Base-by-base conservation (phyloP, 1,140 invertebrate genomes). In the Globodera ellingtonae region DNA sequence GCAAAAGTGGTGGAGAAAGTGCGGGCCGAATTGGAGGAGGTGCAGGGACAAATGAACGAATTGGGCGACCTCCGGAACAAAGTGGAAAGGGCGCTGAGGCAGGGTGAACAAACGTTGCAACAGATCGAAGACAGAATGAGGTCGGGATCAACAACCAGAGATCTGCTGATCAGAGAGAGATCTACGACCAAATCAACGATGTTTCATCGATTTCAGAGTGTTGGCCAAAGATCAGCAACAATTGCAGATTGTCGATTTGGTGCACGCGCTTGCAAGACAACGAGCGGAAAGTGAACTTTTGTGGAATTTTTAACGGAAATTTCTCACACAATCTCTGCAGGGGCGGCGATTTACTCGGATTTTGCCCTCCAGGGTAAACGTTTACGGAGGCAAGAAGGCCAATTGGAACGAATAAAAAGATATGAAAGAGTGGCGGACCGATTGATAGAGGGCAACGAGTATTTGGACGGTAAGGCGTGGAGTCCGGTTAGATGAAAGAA, bases 281-380 rank as follows among this genome's bases (percentile, higher is more conserved):
- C 86, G 88, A 46, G 87, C 87, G 10, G 87, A 88, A 79, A 89
- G 87, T 89, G 79, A 80, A 81, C 3, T 21, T 69, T 71, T n/a
- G 24, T 69, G 50, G 18, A 5, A 72, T n/a, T 46, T 21, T 72
- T 48, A 50, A 48, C 15, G 9, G 59, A 48, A 47, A 72, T 72
- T 72, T 44, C 8, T 7, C 8, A 59, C 10, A 35, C n/a, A 46
- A 24, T 77, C 79, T 87, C 35, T 35, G 35, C 46, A 78, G 87
- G 89, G 76, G 87, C 87, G 24, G 77, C 86, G 9, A 72, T 75
- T 73, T 46, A 77, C 62, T 88, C 87, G 15, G 87, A 88, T 69
- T 67, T 86, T 56, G 87, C 84, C 6, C 77, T 88, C n/a, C 84
- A 88, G 70, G 80, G 81, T 24, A 65, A 86, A 10, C 72, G 84